Evolutionary conservation across 2,113 vertebrate genomes (phyloP).

Genomic region (Acrocephalus kingi): DNA sequence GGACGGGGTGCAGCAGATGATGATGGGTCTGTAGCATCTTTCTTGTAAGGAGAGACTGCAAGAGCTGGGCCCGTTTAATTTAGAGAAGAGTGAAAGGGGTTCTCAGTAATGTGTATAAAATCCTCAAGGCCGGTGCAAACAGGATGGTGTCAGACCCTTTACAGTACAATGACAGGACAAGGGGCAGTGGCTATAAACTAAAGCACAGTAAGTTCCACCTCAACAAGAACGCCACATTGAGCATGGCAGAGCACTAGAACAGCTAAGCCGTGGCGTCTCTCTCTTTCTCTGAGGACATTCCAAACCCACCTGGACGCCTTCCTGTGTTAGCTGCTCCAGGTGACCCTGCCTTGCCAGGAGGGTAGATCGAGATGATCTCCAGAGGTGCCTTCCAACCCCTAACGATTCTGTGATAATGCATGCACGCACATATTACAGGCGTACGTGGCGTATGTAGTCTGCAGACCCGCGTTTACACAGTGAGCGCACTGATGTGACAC

Average conservation of each 20-base stretch:
- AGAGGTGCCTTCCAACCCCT: neutral
- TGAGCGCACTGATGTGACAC: rapidly evolving
- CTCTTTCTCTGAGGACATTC: too few species aligned
- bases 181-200: neutral
- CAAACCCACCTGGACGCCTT: neutral
- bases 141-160: neutral
- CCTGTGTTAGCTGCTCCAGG: neutral
- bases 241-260: neutral
- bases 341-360: too few species aligned
- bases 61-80: neutral
- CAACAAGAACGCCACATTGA: neutral
- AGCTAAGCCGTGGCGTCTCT: neutral
- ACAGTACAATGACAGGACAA: neutral
- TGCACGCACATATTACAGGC: rapidly evolving
- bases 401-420: too few species aligned
- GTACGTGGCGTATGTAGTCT: rapidly evolving
- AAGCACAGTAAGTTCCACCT: neutral
- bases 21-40: neutral
- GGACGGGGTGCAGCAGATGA: neutral
- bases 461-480: rapidly evolving
- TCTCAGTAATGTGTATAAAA: neutral
- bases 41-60: neutral
- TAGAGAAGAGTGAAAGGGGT: neutral
- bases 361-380: too few species aligned
- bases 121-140: neutral